A percentile compares a stretch with the other conserved stretches of the same genome.
Conservation (phyloP, 2,797 vertebrate species). For the Macropus fuliginosus region DNA sequence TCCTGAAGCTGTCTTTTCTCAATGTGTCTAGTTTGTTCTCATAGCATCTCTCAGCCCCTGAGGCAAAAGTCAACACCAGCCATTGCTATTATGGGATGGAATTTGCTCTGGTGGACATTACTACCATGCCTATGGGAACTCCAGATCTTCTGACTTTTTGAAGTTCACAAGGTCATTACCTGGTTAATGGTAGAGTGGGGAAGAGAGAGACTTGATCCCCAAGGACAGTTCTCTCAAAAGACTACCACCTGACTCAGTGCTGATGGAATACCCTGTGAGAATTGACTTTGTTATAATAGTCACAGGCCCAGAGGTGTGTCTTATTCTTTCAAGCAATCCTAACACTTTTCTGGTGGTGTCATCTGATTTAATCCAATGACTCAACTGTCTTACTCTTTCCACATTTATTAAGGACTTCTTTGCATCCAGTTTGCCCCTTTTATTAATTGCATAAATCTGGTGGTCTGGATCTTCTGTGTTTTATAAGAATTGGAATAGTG, state of each 20-base stretch:
- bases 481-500: background rate
- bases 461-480: background rate
- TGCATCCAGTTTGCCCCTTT: background rate
- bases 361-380: background rate
- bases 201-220: background rate
- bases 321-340: background rate
- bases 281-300: background rate
- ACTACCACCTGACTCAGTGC: background rate
- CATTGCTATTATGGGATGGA: background rate
- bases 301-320: background rate
- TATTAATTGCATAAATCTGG: background rate
- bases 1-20: background rate
- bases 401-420: background rate
- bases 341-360: background rate
- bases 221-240: background rate
- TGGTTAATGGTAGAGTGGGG: background rate
- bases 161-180: background rate
- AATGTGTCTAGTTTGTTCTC: background rate
- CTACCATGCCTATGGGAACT: background rate
- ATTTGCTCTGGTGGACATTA: background rate
- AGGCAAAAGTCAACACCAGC: background rate
- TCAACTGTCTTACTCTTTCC: background rate
- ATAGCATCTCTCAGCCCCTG: background rate
- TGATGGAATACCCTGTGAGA: background rate
- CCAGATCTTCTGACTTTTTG: background rate